A percentile compares a stretch with the other conserved stretches of the same genome.
phyloP scores from a whole-genome alignment of 2,888 invertebrate genomes.

The Drosophila anomelani region DNA sequence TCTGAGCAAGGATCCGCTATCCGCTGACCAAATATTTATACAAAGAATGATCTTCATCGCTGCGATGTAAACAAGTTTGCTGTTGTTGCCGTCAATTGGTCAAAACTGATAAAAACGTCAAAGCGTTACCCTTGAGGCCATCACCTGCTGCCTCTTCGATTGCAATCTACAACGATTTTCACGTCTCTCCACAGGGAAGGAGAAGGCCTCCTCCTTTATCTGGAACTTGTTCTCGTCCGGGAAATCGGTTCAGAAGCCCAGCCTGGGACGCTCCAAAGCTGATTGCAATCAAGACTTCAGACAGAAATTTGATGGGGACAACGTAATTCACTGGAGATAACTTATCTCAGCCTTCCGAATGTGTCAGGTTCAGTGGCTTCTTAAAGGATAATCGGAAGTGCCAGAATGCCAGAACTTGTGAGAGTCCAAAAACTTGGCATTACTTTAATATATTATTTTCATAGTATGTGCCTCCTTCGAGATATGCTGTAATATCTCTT shows the following conservation, averaged over 20 bases:
- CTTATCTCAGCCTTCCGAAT: constrained; percentile 43
- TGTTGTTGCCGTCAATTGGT: constrained; percentile 44
- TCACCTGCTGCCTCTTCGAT: constrained; percentile 43
- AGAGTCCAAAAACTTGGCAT: background rate
- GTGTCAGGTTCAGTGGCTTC: constrained; percentile 21
- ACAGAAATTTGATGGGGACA: constrained; percentile 66
- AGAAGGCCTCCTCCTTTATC: constrained; percentile 22
- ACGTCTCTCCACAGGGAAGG: constrained; percentile 37
- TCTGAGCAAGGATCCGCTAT: constrained; percentile 9
- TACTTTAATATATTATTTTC: background rate
- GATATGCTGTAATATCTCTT: constrained; percentile 10
- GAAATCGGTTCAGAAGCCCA: constrained; percentile 26
- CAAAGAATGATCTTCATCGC: constrained; percentile 48
- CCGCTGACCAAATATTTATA: constrained; percentile 51
- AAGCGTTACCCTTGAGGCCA: constrained; percentile 48
- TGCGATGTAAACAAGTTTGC: constrained; percentile 52
- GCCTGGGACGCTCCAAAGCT: constrained; percentile 3
- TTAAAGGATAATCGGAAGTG: constrained; percentile 2
- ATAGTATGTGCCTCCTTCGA: background rate
- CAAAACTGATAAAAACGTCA: constrained; percentile 50
- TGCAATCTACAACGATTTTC: constrained; percentile 50
- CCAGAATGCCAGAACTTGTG: background rate
- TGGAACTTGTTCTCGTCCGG: constrained; percentile 38
- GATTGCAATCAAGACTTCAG: constrained; percentile 52
- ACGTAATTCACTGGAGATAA: constrained; percentile 68